Conservation (phyloP, 2,888 invertebrate species). For the Zootermopsis nevadensis region DNA sequence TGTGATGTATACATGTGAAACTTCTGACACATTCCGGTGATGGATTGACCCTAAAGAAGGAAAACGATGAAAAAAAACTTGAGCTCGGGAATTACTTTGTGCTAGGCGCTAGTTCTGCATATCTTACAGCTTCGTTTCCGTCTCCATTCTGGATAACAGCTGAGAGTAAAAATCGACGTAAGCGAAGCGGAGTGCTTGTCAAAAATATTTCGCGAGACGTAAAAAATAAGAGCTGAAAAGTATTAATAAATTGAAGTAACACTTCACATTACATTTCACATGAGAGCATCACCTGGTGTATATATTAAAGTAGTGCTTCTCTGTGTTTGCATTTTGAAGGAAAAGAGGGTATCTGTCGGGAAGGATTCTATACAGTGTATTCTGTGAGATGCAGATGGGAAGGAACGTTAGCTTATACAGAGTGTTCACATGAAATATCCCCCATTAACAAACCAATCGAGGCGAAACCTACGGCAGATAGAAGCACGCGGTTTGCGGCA, state of each 20-base stretch:
- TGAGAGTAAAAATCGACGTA: background rate
- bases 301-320: no score
- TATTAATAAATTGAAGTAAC: background rate
- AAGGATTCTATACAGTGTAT: no score
- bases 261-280: background rate
- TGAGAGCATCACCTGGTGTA: no score
- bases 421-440: no score
- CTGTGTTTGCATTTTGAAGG: no score
- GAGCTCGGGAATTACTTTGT: background rate
- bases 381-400: no score
- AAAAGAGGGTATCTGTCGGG: no score
- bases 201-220: background rate
- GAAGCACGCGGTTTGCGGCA: no score
- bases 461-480: no score
- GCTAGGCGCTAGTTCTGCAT: background rate
- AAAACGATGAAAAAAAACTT: background rate
- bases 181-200: background rate
- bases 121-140: background rate
- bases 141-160: background rate
- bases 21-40: background rate
- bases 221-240: background rate
- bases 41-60: constrained; percentile 17
- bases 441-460: no score
- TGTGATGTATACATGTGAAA: constrained; percentile 23
- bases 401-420: no score